phyloP scores from a whole-genome alignment of 2,797 vertebrate species.

The Geranospiza caerulescens region DNA sequence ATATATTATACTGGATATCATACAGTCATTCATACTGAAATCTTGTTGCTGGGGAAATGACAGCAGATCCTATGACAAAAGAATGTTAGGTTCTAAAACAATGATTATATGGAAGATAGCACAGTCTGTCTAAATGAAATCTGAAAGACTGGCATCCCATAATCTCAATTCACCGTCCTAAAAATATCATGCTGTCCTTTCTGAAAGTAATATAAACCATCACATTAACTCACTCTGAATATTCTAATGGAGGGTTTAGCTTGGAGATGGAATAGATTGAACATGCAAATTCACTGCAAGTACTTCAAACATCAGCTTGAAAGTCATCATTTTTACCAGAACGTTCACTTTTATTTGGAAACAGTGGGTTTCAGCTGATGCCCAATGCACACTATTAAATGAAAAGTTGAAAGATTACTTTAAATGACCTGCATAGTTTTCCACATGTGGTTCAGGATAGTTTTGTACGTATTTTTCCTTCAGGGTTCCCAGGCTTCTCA shows the following conservation, averaged over 20 bases:
- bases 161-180: not conserved
- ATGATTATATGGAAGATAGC: not conserved
- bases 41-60: not conserved
- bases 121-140: conserved; percentile 11
- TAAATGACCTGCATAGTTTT: not conserved
- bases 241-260: not conserved
- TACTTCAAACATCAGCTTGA: not conserved
- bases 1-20: not conserved
- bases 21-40: not conserved
- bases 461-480: not conserved
- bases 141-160: not conserved
- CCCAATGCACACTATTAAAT: not conserved
- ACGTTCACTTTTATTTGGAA: not conserved
- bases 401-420: not conserved
- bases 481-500: not conserved
- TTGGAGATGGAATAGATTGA: not conserved
- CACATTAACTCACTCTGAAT: not conserved
- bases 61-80: not conserved
- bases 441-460: not conserved
- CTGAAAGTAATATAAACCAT: conserved; percentile 23
- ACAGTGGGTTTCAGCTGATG: not conserved
- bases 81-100: not conserved
- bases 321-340: not conserved
- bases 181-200: conserved; percentile 27
- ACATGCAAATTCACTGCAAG: not conserved